Evolutionary conservation across 2,113 vertebrate species (phyloP).

Genomic region (Chaetura pelagica): DNA sequence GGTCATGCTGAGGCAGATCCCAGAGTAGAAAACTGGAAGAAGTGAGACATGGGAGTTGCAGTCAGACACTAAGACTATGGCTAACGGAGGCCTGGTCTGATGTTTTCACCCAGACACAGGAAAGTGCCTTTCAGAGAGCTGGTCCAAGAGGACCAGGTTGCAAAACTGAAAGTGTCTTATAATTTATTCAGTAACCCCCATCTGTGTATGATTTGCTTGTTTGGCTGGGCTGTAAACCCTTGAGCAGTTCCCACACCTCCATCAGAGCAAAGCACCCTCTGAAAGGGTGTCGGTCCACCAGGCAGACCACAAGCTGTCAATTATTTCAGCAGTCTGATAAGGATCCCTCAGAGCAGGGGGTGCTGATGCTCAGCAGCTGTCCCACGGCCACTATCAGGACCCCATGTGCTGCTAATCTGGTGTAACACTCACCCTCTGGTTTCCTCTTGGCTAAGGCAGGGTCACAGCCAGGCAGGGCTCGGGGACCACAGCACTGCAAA

Average conservation of each 20-base stretch:
- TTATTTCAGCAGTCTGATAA: conserved; percentile 9
- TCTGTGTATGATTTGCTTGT: background rate
- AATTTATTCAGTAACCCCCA: background rate
- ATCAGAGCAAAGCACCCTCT: background rate
- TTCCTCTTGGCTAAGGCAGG: conserved; percentile 51
- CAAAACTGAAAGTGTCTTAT: background rate
- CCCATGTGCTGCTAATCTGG: background rate
- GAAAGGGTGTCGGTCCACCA: background rate
- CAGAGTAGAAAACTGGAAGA: conserved; percentile 60
- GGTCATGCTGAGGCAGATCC: conserved; percentile 61
- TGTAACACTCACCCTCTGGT: background rate
- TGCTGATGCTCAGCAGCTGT: background rate
- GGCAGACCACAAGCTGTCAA: background rate
- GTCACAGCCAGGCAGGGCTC: background rate
- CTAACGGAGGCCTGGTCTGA: background rate
- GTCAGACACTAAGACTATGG: background rate
- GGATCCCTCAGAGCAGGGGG: rapidly evolving
- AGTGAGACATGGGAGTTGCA: background rate
- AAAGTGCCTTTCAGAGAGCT: background rate
- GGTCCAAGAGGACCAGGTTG: background rate
- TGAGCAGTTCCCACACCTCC: background rate
- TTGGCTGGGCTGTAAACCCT: background rate
- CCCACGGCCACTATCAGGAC: background rate
- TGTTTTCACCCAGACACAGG: background rate
- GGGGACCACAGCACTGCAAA: rapidly evolving